phyloP scores from a whole-genome alignment of 2,888 invertebrate species.

The Andrena fulva region DNA sequence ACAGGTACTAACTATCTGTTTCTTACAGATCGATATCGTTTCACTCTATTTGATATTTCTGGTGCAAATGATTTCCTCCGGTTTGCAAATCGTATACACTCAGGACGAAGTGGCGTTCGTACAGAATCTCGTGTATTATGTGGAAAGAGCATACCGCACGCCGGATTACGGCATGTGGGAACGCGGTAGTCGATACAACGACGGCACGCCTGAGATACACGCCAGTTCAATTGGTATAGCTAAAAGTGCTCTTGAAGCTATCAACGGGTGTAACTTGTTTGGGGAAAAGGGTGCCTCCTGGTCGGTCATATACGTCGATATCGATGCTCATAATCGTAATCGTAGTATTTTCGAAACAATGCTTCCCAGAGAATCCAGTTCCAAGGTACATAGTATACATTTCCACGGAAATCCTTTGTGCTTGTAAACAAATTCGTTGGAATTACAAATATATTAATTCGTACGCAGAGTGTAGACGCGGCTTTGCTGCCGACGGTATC shows the following conservation, averaged over 20 bases:
- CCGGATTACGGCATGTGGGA: slow-evolving; percentile 99
- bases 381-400: slow-evolving; percentile 89
- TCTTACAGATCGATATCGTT: slow-evolving; percentile 93
- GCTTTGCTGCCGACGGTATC: slow-evolving; percentile 96
- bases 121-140: slow-evolving; percentile 99
- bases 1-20: not conserved
- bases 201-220: slow-evolving; percentile 98
- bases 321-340: slow-evolving; percentile 99
- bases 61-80: slow-evolving; percentile 99
- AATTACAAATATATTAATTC: slow-evolving; percentile 14
- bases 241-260: slow-evolving; percentile 98
- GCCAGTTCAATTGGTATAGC: slow-evolving; percentile 99
- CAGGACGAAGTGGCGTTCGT: slow-evolving; percentile 99
- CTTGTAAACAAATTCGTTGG: not conserved
- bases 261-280: slow-evolving; percentile 99
- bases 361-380: slow-evolving; percentile 98
- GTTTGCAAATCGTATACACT: slow-evolving; percentile 98
- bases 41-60: slow-evolving; percentile 97
- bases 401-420: not conserved
- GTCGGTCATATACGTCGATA: slow-evolving; percentile 99
- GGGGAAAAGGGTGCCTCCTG: slow-evolving; percentile 99
- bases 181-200: slow-evolving; percentile 98
- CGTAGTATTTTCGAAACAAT: slow-evolving; percentile 99
- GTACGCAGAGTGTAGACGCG: slow-evolving; percentile 94
- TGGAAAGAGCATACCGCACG: slow-evolving; percentile 98